These are phyloP conservation scores for Rhinogobius similis DNA, from an alignment of 2,113 vertebrate genomes.

Conservation along the genomic window DNA sequence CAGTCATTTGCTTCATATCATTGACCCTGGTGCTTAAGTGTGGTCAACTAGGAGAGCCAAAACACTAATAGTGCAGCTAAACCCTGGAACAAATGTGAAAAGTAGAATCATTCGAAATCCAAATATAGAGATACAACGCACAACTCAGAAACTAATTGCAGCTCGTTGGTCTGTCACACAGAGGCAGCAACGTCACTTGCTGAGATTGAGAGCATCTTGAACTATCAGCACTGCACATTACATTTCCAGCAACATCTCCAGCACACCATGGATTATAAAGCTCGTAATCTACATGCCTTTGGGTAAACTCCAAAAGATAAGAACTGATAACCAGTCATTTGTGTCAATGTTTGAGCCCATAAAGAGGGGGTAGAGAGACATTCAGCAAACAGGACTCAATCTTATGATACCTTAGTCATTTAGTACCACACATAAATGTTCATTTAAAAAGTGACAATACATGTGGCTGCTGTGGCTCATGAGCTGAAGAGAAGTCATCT, in stretches of 20 bases:
- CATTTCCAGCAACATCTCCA: conserved; percentile 23
- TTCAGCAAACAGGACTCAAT: too few relatives aligned
- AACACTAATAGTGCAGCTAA: conserved; percentile 65
- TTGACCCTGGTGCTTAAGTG: conserved; percentile 50
- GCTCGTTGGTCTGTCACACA: conserved; percentile 47
- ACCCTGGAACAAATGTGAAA: conserved; percentile 64
- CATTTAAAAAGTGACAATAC: not conserved
- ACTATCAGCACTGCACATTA: conserved; percentile 21
- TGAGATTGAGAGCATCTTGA: conserved; percentile 25
- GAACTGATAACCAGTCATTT: too few relatives aligned
- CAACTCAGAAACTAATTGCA: conserved; percentile 69
- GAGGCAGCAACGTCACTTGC: conserved; percentile 29
- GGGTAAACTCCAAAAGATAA: not conserved
- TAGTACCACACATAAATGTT: not conserved
- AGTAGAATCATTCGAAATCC: conserved; percentile 46
- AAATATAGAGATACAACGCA: conserved; percentile 59
- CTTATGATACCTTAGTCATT: too few relatives aligned
- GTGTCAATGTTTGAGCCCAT: too few relatives aligned
- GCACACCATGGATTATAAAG: not conserved
- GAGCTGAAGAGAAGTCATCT: not conserved
- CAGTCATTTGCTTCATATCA: conserved; percentile 54
- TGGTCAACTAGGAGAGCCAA: conserved; percentile 61
- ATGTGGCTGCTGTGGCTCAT: not conserved
- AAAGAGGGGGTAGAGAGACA: too few relatives aligned
- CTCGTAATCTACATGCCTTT: not conserved